Conservation (phyloP, 2,113 vertebrate genomes). For the Notarius lentiginosus region DNA sequence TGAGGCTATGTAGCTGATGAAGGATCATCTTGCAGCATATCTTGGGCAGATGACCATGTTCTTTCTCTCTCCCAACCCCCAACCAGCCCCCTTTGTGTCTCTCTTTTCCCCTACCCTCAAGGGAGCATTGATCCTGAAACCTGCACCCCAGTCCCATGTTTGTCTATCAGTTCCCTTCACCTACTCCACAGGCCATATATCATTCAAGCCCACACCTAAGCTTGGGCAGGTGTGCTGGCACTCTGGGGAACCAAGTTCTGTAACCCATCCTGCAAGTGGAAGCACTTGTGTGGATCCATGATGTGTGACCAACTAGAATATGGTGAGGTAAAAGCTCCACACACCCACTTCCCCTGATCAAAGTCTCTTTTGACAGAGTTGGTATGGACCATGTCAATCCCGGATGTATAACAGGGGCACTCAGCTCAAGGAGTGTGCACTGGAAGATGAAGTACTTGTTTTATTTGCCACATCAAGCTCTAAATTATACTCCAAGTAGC, state of each 20-base stretch:
- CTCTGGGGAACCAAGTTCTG: background rate
- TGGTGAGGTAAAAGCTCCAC: background rate
- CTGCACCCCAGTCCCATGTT: no score
- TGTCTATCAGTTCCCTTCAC: no score
- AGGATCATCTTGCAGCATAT: no score
- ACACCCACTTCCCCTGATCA: background rate
- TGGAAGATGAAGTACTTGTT: background rate
- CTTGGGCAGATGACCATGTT: no score
- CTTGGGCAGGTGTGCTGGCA: background rate
- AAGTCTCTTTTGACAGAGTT: background rate
- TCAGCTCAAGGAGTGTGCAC: background rate
- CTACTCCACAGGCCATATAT: no score
- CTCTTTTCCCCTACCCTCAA: no score
- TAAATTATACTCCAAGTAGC: background rate
- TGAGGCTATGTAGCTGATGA: no score
- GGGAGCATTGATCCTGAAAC: no score
- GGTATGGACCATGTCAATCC: background rate
- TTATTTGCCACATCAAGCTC: background rate
- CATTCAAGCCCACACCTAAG: background rate
- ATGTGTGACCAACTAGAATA: background rate
- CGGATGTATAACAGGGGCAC: background rate
- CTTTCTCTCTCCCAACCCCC: no score
- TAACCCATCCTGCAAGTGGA: background rate
- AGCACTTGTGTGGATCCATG: background rate
- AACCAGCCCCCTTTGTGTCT: no score